Base-by-base conservation (phyloP, 2,888 invertebrate genomes). In the Aleiodes leptofemur region DNA sequence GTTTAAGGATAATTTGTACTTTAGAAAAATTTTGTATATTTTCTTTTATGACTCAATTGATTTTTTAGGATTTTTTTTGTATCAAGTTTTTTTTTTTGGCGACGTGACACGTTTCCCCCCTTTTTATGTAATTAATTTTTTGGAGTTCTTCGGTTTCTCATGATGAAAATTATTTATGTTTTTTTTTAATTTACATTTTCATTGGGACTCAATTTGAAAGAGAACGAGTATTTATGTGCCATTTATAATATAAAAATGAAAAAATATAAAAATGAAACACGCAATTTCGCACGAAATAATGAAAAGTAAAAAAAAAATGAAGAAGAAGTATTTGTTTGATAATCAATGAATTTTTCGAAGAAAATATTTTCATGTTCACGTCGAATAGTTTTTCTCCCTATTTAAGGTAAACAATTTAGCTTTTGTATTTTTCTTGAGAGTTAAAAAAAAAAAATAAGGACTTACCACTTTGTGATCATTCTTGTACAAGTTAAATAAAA, bases 171-270 rank as follows among this genome's bases (percentile, higher is more conserved):
- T 23, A 7, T 55, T 55, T 55, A 11, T 16, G 0, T 55, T 55
- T 16, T 55, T 55, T 34, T 55, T 69, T 53, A 14, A 23, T 69
- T 71, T 11, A 51, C 61, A 7, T 16, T 72, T 23, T 14, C 23
- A 16, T 23, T 43, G 53, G 64, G 53, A 72, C 51, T 68, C 51
- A 43, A 43, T 43, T 43, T 4, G 14, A 69, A 73, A 76, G 79
- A 80, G 73, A 84, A 82, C 80, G 83, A 83, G 84, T 86, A 84
- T 82, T 86, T 83, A 87, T 87, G 88, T 89, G 88, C 88, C 88
- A 88, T 89, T 87, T 82, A 23, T 23, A 83, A 77, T 77, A 80
- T 76, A 61, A 53, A 53, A 72, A 11, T 6, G 4, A 29, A 43
- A 11, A 43, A 38, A 23, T 23, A 23, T 11, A 4, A 43, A 70